phyloP scores from a whole-genome alignment of 2,797 vertebrate genomes.

The Coranthus polyacanthus region DNA sequence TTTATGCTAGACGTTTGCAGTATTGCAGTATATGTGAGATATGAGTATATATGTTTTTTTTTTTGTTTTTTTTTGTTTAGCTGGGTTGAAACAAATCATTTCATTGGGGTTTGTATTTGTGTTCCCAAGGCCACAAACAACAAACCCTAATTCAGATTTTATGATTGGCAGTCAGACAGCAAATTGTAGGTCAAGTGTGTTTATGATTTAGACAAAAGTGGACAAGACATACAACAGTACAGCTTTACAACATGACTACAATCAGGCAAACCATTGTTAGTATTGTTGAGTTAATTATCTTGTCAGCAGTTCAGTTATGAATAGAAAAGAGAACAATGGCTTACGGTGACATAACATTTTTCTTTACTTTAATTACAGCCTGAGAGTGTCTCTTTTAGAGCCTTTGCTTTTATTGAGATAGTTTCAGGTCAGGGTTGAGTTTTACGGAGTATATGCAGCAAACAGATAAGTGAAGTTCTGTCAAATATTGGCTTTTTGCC shows the following conservation, averaged over 20 bases:
- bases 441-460: constrained; percentile 7
- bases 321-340: constrained; percentile 15
- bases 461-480: constrained; percentile 2
- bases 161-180: constrained; percentile 20
- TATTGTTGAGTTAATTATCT: constrained; percentile 19
- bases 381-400: background rate
- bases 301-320: constrained; percentile 12
- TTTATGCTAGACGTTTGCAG: constrained; percentile 11
- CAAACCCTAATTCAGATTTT: constrained; percentile 23
- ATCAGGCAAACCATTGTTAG: background rate
- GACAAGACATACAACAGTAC: constrained; percentile 4
- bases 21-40: constrained; percentile 8
- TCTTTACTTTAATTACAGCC: background rate
- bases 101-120: constrained; percentile 5
- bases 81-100: constrained; percentile 1
- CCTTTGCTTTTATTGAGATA: constrained; percentile 1
- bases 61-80: constrained; percentile 19
- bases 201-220: constrained; percentile 21
- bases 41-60: too few relatives aligned
- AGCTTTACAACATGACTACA: background rate
- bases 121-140: constrained; percentile 22
- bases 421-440: constrained; percentile 1
- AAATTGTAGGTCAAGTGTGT: constrained; percentile 26
- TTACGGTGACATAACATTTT: background rate
- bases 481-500: background rate